Conservation (phyloP, 2,888 invertebrate species). For the Iselma pallidipennis region DNA sequence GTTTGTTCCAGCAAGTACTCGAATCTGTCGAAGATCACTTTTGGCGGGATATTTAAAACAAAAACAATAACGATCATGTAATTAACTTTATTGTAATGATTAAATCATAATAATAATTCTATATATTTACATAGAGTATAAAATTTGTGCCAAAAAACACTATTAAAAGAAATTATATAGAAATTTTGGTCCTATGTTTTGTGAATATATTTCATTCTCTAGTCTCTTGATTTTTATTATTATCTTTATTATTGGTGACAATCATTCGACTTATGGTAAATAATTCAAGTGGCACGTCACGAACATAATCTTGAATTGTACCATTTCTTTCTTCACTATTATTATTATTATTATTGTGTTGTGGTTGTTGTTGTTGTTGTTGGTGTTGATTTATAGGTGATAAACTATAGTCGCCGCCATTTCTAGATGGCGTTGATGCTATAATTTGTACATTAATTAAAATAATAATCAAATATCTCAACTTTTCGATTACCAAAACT, state of each 20-base stretch:
- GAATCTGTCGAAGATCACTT: too few relatives aligned
- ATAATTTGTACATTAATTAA: not conserved
- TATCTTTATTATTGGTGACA: slow-evolving; percentile 19
- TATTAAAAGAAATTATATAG: not conserved
- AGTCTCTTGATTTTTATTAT: not conserved
- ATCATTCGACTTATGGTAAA: slow-evolving; percentile 52
- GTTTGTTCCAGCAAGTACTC: too few relatives aligned
- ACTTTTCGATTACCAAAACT: slow-evolving; percentile 35
- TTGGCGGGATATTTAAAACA: too few relatives aligned
- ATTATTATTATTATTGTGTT: slow-evolving; percentile 2
- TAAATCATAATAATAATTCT: too few relatives aligned
- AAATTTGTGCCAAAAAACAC: not conserved
- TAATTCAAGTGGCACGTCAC: slow-evolving; percentile 51
- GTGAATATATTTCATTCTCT: too few relatives aligned
- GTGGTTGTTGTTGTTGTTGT: too few relatives aligned
- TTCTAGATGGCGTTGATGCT: slow-evolving; percentile 10
- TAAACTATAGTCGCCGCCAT: not conserved
- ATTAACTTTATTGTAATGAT: too few relatives aligned
- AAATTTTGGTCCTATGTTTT: not conserved
- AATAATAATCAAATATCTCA: not conserved
- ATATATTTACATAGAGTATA: too few relatives aligned
- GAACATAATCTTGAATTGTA: slow-evolving; percentile 44
- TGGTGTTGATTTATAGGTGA: not conserved
- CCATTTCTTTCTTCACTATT: not conserved
- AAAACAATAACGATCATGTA: too few relatives aligned